phyloP scores from a whole-genome alignment of 2,113 vertebrate genomes.

The Phalacrocorax pelagicus region DNA sequence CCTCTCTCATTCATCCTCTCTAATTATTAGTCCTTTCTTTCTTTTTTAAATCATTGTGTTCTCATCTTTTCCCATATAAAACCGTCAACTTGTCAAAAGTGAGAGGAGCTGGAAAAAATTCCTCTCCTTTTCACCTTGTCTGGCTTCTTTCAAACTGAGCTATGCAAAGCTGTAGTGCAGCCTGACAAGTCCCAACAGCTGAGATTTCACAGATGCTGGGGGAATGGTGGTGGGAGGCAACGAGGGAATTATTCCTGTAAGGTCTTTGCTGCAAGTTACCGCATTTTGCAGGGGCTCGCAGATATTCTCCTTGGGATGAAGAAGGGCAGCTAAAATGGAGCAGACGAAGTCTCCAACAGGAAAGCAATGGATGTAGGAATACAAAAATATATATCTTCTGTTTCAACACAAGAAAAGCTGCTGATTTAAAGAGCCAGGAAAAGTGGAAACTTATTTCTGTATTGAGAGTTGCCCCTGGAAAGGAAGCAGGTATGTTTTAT shows the following conservation, averaged over 20 bases:
- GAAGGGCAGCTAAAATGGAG: neutral
- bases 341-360: neutral
- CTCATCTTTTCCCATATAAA: constrained; percentile 18
- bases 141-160: constrained; percentile 45
- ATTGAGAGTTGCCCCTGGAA: neutral
- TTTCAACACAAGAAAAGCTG: neutral
- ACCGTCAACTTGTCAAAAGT: constrained; percentile 28
- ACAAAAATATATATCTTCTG: neutral
- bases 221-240: neutral
- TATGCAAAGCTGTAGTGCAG: neutral
- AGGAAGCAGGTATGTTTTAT: neutral
- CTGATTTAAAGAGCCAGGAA: neutral
- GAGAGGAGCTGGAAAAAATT: constrained; percentile 15
- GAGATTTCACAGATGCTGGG: constrained; percentile 43
- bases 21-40: neutral
- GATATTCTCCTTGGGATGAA: neutral
- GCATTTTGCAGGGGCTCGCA: neutral
- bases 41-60: neutral
- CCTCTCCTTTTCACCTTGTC: neutral
- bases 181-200: constrained; percentile 25
- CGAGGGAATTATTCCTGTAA: neutral
- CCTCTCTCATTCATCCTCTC: neutral
- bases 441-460: neutral
- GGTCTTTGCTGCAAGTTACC: neutral
- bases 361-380: neutral